A percentile compares a stretch with the other conserved stretches of the same genome.
Evolutionary conservation across 2,888 invertebrate species (phyloP).

Genomic region (Mamestra brassicae): DNA sequence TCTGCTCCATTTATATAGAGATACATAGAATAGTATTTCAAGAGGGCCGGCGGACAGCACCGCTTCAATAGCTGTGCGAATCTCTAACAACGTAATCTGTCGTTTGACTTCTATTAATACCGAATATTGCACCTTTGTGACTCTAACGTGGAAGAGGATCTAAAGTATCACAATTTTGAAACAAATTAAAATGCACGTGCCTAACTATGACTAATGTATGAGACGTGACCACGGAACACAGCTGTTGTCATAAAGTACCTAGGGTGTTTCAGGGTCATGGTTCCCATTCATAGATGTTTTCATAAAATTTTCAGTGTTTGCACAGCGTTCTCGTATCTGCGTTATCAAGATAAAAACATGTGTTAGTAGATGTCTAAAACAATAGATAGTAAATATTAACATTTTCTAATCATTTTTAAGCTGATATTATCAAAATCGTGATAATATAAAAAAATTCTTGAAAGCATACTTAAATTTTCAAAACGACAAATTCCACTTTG

Average conservation of each 20-base stretch:
- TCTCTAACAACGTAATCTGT: slow-evolving; percentile 58
- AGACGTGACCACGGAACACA: slow-evolving; percentile 13
- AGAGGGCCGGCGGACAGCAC: slow-evolving; percentile 75
- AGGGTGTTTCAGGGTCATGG: slow-evolving; percentile 41
- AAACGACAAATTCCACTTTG: background rate
- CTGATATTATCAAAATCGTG: background rate
- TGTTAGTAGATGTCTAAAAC: slow-evolving; percentile 9
- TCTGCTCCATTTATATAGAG: slow-evolving; percentile 87
- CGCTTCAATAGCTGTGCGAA: slow-evolving; percentile 65
- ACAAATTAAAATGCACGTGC: slow-evolving; percentile 16
- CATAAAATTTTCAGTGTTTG: slow-evolving; percentile 24
- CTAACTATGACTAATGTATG: slow-evolving; percentile 20
- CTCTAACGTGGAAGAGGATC: slow-evolving; percentile 12
- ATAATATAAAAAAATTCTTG: too few species aligned
- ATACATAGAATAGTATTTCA: slow-evolving; percentile 79
- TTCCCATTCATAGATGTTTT: slow-evolving; percentile 40
- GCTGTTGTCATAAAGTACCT: slow-evolving; percentile 9
- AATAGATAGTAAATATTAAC: slow-evolving; percentile 13
- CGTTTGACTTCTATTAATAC: slow-evolving; percentile 34
- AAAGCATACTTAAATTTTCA: too few species aligned
- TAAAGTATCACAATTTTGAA: background rate
- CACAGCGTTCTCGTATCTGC: slow-evolving; percentile 19
- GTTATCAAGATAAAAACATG: slow-evolving; percentile 34
- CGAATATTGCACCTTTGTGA: slow-evolving; percentile 40
- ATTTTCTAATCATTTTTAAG: background rate